Conservation (phyloP, 2,113 vertebrate genomes). For the Atlantisia rogersi region DNA sequence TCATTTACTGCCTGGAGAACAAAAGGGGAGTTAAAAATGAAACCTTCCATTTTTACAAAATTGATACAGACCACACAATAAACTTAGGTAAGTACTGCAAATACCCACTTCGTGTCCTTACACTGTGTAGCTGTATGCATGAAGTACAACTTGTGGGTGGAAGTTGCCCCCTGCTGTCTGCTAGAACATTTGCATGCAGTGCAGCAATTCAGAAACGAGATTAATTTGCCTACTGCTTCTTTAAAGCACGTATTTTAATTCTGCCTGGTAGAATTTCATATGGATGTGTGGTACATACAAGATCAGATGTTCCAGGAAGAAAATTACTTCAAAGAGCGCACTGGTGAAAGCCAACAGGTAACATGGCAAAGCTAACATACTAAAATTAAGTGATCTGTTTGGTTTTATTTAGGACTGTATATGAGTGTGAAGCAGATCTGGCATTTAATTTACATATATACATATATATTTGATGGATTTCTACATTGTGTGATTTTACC, state of each 20-base stretch:
- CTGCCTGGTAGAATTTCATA: not conserved
- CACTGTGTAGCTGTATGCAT: not conserved
- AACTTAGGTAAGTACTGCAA: not conserved
- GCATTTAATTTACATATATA: not conserved
- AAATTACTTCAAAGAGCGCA: not conserved
- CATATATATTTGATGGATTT: not conserved
- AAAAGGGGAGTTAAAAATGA: not conserved
- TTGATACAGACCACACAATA: not conserved
- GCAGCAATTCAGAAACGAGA: not conserved
- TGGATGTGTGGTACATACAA: not conserved
- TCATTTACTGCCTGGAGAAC: not conserved
- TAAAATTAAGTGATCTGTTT: not conserved
- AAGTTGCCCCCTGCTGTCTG: slow-evolving; percentile 68
- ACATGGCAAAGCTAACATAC: not conserved
- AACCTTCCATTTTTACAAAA: not conserved
- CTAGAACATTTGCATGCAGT: not conserved
- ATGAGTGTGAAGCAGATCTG: not conserved
- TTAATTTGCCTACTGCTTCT: not conserved
- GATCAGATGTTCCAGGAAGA: not conserved
- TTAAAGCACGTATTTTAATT: not conserved
- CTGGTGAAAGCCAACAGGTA: not conserved
- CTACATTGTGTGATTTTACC: not conserved
- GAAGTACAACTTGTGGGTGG: not conserved
- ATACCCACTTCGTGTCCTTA: not conserved
- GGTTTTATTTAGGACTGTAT: not conserved